Conservation (phyloP, 2,888 invertebrate genomes). For the Plebejus melissa region DNA sequence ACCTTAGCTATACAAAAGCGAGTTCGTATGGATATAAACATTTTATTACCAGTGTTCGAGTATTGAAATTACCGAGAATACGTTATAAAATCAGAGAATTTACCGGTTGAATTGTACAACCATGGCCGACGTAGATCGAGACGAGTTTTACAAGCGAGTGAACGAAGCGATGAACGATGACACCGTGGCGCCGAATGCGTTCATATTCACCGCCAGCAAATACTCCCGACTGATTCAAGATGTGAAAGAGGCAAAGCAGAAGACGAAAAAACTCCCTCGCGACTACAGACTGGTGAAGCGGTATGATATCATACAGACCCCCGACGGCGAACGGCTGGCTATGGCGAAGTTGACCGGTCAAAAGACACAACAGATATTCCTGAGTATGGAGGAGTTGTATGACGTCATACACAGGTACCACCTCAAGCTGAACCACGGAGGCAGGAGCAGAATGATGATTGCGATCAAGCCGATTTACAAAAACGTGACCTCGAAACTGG, state of each 20-base stretch:
- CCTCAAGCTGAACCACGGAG: conserved; percentile 50
- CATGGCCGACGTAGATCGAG: conserved; percentile 38
- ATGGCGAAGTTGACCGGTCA: conserved; percentile 39
- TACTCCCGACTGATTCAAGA: conserved; percentile 46
- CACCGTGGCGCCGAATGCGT: conserved; percentile 44
- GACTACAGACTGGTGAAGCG: conserved; percentile 52
- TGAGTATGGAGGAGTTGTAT: conserved; percentile 52
- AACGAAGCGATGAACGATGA: conserved; percentile 42
- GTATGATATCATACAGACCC: conserved; percentile 46
- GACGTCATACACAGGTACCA: conserved; percentile 53
- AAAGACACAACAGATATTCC: conserved; percentile 41
- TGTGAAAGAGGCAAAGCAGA: conserved; percentile 46
- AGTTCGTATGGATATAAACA: not conserved
- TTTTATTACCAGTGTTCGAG: not conserved
- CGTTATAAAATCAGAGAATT: not conserved
- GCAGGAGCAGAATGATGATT: conserved; percentile 49
- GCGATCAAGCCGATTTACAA: conserved; percentile 50
- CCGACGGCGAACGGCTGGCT: conserved; percentile 47
- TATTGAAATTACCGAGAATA: not conserved
- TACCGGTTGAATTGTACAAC: not conserved
- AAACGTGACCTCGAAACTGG: conserved; percentile 51
- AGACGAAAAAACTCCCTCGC: conserved; percentile 42
- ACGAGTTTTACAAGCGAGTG: conserved; percentile 47
- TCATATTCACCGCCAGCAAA: conserved; percentile 46
- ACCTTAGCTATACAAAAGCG: not conserved